phyloP scores from a whole-genome alignment of 2,113 vertebrate genomes.

The Phodopus roborovskii region DNA sequence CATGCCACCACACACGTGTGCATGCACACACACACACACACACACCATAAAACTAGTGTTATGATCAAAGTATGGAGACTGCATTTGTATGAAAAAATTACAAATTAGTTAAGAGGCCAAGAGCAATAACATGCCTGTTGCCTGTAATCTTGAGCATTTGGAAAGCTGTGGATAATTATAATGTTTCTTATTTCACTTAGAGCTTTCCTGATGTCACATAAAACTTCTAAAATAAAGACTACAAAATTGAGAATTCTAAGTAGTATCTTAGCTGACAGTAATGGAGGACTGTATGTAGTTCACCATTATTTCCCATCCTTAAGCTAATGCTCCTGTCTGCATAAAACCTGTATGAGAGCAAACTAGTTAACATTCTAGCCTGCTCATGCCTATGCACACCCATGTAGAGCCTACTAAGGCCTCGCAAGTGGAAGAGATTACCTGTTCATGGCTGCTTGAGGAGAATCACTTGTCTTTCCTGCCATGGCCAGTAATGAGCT shows the following conservation, averaged over 20 bases:
- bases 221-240: conserved; percentile 23
- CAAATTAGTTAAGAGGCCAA: background rate
- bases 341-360: background rate
- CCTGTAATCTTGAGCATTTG: background rate
- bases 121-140: background rate
- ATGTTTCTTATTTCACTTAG: conserved; percentile 5
- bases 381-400: background rate
- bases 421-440: background rate
- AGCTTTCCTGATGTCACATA: background rate
- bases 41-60: background rate
- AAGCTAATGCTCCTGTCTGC: background rate
- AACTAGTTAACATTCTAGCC: background rate
- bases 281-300: background rate
- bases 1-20: no score
- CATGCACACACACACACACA: background rate
- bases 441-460: background rate
- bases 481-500: background rate
- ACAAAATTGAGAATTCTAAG: background rate
- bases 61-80: background rate
- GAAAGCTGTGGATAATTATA: background rate
- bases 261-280: background rate
- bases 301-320: conserved; percentile 17
- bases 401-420: background rate
- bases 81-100: background rate
- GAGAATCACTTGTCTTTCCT: background rate